phyloP scores from a whole-genome alignment of 2,113 vertebrate genomes.

The Mirza zaza region DNA sequence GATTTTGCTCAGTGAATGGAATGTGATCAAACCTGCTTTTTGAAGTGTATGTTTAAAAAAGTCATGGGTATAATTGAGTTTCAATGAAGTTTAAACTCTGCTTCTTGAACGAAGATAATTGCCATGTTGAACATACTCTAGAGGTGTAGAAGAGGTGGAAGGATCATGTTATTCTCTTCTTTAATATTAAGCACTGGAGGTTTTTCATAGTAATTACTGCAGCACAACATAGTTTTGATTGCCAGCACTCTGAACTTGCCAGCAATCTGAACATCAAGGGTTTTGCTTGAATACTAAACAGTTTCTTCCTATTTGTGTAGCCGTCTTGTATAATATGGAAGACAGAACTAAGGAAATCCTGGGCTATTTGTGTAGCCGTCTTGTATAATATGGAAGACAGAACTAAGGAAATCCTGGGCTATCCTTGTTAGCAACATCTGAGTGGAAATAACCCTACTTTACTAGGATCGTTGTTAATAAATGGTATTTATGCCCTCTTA shows the following conservation, averaged over 20 bases:
- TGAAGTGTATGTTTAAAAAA: constrained; percentile 69
- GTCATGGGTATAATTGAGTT: constrained; percentile 56
- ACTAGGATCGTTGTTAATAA: neutral
- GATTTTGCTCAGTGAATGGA: constrained; percentile 60
- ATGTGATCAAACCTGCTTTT: constrained; percentile 63
- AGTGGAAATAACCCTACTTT: neutral
- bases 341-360: neutral
- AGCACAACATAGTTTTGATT: constrained; percentile 46
- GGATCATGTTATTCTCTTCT: constrained; percentile 54
- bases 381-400: neutral
- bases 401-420: neutral
- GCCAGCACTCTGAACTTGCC: constrained; percentile 52
- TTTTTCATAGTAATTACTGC: constrained; percentile 59
- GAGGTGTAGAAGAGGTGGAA: constrained; percentile 61
- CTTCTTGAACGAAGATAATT: constrained; percentile 64
- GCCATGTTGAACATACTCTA: constrained; percentile 63
- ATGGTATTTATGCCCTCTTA: neutral
- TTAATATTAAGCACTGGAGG: constrained; percentile 47
- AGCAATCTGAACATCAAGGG: constrained; percentile 37
- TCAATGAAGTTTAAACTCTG: constrained; percentile 60
- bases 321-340: neutral
- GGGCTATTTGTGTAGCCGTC: neutral
- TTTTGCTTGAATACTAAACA: constrained; percentile 54
- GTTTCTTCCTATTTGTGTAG: constrained; percentile 24
- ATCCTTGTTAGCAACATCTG: neutral